Evolutionary conservation across 30 jellyfish, hydroid and myxozoan species (phyloP), one percentile per base, ranked within the genome.

Genomic region (Chrysaora quinquecirrha): DNA sequence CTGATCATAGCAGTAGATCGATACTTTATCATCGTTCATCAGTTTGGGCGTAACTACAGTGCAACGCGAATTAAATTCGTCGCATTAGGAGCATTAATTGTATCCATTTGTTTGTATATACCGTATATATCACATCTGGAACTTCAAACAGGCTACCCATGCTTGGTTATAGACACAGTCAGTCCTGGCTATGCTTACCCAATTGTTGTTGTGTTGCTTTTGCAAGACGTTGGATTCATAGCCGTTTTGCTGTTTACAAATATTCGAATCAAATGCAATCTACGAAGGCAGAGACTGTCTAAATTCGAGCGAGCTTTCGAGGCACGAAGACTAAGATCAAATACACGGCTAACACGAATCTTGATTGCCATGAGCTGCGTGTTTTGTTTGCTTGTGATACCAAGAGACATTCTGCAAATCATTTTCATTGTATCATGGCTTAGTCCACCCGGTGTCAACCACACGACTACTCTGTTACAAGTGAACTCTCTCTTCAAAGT

Each of bases 1-100:
- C 82, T 77, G 31, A 84, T 94, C 20, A 65, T 94, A 6, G 96
- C 99, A 47, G 67, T 94, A 18, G 99, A 94, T 71, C 75, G 99
- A 6, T 89, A 94, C 83, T 22, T 93, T n/a, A 73, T 87, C 11
- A 94, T 94, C 2, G 76, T 85, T 1, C 70, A 82, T 20, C 97
- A 95, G 34, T 94, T 94, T 56, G 86, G 89, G 24, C 79, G 96
- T 24, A 82, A 80, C 34, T 94, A 80, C 74, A 76, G 82, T 52
- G 23, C 56, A 20, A 31, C 24, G 0, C 71, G 85, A 25, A 83
- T 94, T 48, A 83, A 87, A 43, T 43, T 70, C 21, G 73, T 84
- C 1, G 88, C 85, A 1, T 6, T 88, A 0, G 21, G 61, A n/a
- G 94, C 91, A 1, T 71, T 83, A 1, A 22, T 76, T 20, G 64